Evolutionary conservation across 2,797 vertebrate species (phyloP).

Genomic region (Xenops minutus): DNA sequence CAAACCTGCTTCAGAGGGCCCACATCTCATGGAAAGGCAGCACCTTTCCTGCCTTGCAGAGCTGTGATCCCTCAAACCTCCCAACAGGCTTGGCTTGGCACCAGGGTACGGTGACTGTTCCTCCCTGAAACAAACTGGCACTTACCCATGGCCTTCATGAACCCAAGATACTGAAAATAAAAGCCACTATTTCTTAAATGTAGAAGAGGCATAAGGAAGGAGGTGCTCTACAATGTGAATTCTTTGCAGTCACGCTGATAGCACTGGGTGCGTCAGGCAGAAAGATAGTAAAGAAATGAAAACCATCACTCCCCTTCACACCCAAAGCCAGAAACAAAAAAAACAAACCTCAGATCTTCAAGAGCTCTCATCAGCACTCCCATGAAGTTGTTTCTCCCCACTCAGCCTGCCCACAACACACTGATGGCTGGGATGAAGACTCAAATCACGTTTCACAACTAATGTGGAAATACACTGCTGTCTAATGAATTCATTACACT

Average conservation of each 20-base stretch:
- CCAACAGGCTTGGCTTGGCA: not conserved
- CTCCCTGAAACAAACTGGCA: not conserved
- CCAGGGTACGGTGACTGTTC: not conserved
- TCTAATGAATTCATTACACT: not conserved
- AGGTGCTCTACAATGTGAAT: rapidly evolving
- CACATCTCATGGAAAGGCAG: not conserved
- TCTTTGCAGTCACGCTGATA: not conserved
- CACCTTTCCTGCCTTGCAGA: rapidly evolving
- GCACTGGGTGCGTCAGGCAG: not conserved
- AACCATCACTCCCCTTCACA: not conserved
- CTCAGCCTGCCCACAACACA: not conserved
- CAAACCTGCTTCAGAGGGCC: rapidly evolving
- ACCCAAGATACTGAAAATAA: not conserved
- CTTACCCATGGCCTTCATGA: not conserved
- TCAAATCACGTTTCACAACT: not conserved
- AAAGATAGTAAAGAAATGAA: not conserved
- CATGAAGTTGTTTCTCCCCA: not conserved
- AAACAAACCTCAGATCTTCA: not conserved
- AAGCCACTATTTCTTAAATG: not conserved
- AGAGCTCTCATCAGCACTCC: not conserved
- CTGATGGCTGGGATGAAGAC: not conserved
- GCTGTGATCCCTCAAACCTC: not conserved
- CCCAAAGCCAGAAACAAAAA: not conserved
- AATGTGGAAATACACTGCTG: not conserved
- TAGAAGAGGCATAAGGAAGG: not conserved